These are phyloP conservation scores for rat (Rattus norvegicus) DNA, from an alignment of 2,113 vertebrate genomes.

Conservation along the genomic window DNA sequence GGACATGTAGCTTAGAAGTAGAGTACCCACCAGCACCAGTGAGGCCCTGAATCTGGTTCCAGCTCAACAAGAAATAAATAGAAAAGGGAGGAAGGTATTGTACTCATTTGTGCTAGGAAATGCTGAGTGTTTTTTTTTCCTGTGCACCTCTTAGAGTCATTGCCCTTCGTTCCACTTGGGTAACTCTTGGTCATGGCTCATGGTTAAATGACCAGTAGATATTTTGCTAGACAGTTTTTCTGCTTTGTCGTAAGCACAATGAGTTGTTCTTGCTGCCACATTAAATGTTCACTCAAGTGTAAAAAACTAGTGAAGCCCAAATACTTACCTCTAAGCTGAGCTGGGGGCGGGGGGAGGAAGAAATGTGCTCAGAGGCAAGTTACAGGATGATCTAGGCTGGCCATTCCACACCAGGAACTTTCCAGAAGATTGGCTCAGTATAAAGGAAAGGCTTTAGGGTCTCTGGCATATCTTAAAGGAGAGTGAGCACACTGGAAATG, in stretches of 20 bases:
- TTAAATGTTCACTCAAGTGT: conserved; percentile 8
- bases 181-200: conserved; percentile 69
- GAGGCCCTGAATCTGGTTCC: background rate
- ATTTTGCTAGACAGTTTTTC: conserved; percentile 62
- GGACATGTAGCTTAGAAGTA: background rate
- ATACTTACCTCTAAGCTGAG: background rate
- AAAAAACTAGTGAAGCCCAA: conserved; percentile 44
- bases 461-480: conserved; percentile 35
- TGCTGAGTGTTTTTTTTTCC: conserved; percentile 44
- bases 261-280: conserved; percentile 28
- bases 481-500: background rate
- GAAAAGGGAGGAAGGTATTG: background rate
- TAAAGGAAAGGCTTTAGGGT: background rate
- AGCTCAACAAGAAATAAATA: background rate
- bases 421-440: background rate
- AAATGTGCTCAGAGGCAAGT: background rate
- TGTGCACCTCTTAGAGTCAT: background rate
- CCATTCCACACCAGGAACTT: background rate
- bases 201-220: conserved; percentile 40
- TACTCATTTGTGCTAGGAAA: background rate
- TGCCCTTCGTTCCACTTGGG: conserved; percentile 61
- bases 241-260: conserved; percentile 43
- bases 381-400: background rate
- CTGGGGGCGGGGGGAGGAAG: background rate
- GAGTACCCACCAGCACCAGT: background rate